A percentile compares a stretch with the other conserved stretches of the same genome.
Evolutionary conservation across 2,888 invertebrate genomes (phyloP).

Genomic region (Hirtodrosophila cameraria): DNA sequence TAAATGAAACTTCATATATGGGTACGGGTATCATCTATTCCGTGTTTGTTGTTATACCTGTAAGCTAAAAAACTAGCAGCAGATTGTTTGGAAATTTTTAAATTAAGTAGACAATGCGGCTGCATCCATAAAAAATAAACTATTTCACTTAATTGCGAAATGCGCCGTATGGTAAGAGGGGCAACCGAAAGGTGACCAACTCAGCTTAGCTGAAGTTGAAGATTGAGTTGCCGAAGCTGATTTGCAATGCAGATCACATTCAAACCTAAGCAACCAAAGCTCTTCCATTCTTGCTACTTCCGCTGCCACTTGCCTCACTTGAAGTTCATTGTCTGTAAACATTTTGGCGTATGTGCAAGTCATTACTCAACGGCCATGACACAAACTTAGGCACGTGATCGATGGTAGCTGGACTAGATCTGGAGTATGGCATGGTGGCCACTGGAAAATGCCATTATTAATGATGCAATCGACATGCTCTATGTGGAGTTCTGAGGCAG

Average conservation of each 20-base stretch:
- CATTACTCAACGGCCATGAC: slow-evolving; percentile 49
- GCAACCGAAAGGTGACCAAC: background rate
- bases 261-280: slow-evolving; percentile 18
- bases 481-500: slow-evolving; percentile 18
- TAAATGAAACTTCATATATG: too few species aligned
- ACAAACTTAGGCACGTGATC: slow-evolving; percentile 42
- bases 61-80: background rate
- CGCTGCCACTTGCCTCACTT: slow-evolving; percentile 7
- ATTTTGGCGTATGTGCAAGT: slow-evolving; percentile 41
- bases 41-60: too few species aligned
- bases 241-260: slow-evolving; percentile 58
- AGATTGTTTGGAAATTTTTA: slow-evolving; percentile 1
- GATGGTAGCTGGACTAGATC: slow-evolving; percentile 7
- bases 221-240: background rate
- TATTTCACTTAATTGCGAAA: slow-evolving; percentile 36
- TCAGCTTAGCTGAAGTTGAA: background rate
- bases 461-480: slow-evolving; percentile 74
- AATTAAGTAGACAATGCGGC: slow-evolving; percentile 1
- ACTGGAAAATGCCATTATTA: slow-evolving; percentile 63
- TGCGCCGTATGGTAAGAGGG: slow-evolving; percentile 16
- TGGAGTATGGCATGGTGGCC: slow-evolving; percentile 4
- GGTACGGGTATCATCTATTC: too few species aligned
- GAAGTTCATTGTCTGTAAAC: slow-evolving; percentile 57
- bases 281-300: slow-evolving; percentile 6
- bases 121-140: slow-evolving; percentile 33